Evolutionary conservation across 2,113 vertebrate species (phyloP), one percentile per base, ranked within the genome.

Genomic region (Phaethornis superciliosus): DNA sequence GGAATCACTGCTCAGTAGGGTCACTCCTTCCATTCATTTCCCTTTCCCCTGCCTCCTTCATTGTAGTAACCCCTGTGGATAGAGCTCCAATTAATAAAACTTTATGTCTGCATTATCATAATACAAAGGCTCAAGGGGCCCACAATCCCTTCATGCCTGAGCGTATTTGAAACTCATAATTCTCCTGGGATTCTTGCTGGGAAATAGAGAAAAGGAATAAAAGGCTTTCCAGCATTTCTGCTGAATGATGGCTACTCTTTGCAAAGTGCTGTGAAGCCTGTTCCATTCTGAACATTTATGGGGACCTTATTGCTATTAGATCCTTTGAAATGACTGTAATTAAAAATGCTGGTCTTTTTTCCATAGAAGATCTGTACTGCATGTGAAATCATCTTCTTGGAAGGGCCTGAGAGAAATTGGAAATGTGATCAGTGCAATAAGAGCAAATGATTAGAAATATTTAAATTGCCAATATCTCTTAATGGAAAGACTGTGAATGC

Each of bases 71-170:
- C 94, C 89, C 94, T 67, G 80, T 81, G 81, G 95, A 81, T 72
- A 78, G 70, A 85, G 88, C 77, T 87, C 89, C 96, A 97, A 96
- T 97, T 96, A 97, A 96, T 95, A 93, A 93, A 96, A 96, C 70
- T 96, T 97, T 94, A 96, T 90, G 91, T 96, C n/a, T 70, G 91
- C 83, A 96, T 93, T 96, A 96, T 95, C 91, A 94, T 96, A 96
- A 96, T 94, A 93, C 74, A 94, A 65, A 87, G 47, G 60, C 95
- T 94, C 97, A 49, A 69, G 94, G 91, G 95, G 78, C 60, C 49
- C 70, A 86, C 91, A 94, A 94, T 95, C 84, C 81, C 92, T 94
- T 94, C 94, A 90, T 90, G 90, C 80, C 63, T 74, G 76, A 85
- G 60, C 78, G 90, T 67, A 95, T 96, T 96, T 94, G 90, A 95